Conservation (phyloP, 2,113 vertebrate genomes). For the Nothobranchius furzeri region DNA sequence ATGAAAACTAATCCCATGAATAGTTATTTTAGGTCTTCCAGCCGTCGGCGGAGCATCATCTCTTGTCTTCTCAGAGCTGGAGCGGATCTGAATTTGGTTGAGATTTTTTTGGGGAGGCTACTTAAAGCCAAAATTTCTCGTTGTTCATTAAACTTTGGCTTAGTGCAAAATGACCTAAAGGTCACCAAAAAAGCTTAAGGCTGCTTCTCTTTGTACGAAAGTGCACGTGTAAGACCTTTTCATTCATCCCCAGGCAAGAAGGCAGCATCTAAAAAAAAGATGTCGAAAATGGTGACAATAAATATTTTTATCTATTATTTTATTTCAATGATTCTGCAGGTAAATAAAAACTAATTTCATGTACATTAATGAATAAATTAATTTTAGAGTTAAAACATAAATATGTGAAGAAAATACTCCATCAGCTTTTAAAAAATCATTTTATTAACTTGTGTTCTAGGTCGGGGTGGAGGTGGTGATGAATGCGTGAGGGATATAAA, state of each 20-base stretch:
- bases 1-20: not conserved
- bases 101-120: conserved; percentile 65
- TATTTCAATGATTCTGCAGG: not conserved
- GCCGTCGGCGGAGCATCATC: conserved; percentile 28
- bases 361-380: no score
- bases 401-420: no score
- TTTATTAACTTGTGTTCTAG: conserved; percentile 63
- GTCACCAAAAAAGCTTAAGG: conserved; percentile 98
- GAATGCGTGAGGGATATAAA: conserved; percentile 71
- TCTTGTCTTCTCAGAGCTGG: conserved; percentile 53
- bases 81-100: conserved; percentile 80
- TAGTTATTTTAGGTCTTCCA: conserved; percentile 26
- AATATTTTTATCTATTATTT: not conserved
- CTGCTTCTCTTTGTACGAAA: conserved; percentile 86
- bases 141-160: conserved; percentile 99
- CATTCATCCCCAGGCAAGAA: conserved; percentile 13
- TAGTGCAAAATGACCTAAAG: conserved; percentile 91
- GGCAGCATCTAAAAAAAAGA: not conserved
- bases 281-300: not conserved
- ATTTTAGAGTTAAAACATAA: not conserved
- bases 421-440: not conserved
- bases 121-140: conserved; percentile 86
- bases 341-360: no score
- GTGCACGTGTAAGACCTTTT: conserved; percentile 77
- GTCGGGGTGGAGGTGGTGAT: conserved; percentile 73